Conservation (phyloP, 2,888 invertebrate species). For the Drosophila niveifrons region DNA sequence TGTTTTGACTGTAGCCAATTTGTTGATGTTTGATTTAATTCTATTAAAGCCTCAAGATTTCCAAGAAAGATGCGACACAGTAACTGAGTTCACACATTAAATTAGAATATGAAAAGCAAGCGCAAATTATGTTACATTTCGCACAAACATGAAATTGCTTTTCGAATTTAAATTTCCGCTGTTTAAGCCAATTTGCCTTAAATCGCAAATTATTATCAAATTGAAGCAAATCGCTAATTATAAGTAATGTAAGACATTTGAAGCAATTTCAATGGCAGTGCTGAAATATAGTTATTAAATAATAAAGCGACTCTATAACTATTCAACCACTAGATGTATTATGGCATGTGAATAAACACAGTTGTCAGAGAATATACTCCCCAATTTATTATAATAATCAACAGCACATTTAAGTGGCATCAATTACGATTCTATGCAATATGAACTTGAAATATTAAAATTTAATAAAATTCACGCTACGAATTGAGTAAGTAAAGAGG, state of each 20-base stretch:
- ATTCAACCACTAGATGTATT: background rate
- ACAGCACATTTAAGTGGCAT: background rate
- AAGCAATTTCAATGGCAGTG: background rate
- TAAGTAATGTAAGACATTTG: background rate
- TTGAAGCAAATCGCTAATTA: background rate
- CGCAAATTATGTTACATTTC: background rate
- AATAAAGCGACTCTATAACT: background rate
- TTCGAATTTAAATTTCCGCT: background rate
- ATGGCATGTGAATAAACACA: background rate
- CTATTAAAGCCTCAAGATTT: conserved; percentile 52
- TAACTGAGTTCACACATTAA: conserved; percentile 34
- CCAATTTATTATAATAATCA: background rate
- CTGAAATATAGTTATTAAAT: background rate
- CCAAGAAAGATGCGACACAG: conserved; percentile 52
- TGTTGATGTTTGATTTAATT: conserved; percentile 73
- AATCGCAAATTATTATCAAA: conserved; percentile 9
- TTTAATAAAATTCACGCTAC: background rate
- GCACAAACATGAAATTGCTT: background rate
- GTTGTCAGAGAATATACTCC: background rate
- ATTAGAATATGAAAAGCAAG: conserved; percentile 26
- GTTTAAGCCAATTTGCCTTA: background rate
- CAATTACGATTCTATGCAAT: background rate
- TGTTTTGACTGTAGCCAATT: conserved; percentile 48
- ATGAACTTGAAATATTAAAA: background rate
- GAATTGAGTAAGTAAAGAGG: background rate